Evolutionary conservation across 2,888 invertebrate species (phyloP), one percentile per base, ranked within the genome.

Genomic region (Acanthosepion esculentum): DNA sequence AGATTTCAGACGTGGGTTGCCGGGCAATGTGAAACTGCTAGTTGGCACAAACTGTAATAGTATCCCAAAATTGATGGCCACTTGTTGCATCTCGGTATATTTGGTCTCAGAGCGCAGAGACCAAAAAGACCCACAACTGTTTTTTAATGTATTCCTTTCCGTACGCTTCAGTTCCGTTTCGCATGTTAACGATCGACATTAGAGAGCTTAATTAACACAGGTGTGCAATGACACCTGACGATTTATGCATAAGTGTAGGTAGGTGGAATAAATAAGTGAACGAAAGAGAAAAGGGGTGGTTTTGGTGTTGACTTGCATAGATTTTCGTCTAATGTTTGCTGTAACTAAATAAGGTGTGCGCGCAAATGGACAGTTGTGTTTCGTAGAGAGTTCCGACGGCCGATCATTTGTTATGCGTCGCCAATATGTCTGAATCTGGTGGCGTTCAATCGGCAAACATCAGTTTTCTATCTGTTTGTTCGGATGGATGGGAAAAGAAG

Each of bases 131-230:
- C 78, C n/a, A n/a, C 12, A 33, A 78, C 78, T 78, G 78, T 10
- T n/a, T 78, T 78, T 78, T 78, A 78, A 78, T 78, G n/a, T n/a
- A 33, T 78, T 78, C 78, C n/a, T n/a, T 33, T n/a, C 78, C 78
- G 78, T 78, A 78, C 78, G 15, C 78, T n/a, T 78, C n/a, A 23
- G n/a, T 78, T 78, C 78, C 78, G 78, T n/a, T 78, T 78, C 78
- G 78, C 78, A 78, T 78, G 78, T 78, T 78, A 78, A 78, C n/a
- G 78, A 78, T 78, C 78, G 18, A 18, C 78, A 78, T 78, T 78
- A 78, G n/a, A n/a, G 78, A 78, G 78, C n/a, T 15, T 78, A 78
- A 78, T 78, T n/a, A 78, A 78, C 78, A n/a, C 78, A 78, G n/a
- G n/a, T 78, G 78, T 78, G 33, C n/a, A 78, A 78, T 78, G 33